Percentiles rank a stretch among this genome's conserved stretches.
These are phyloP conservation scores for Conus canariensis DNA, from an alignment of 2,888 invertebrate species.

Conservation along the genomic window DNA sequence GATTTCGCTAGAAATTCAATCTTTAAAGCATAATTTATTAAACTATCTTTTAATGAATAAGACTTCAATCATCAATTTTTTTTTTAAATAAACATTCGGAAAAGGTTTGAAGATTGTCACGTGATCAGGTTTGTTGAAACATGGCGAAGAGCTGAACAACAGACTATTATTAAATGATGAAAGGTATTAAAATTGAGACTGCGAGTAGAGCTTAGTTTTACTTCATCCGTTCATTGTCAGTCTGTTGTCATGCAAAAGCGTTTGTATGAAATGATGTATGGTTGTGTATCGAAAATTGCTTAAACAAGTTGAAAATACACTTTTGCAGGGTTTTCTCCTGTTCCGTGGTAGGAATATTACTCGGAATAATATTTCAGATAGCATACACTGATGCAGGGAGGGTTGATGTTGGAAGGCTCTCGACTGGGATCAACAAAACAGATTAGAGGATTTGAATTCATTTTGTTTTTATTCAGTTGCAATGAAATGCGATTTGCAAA, in stretches of 20 bases:
- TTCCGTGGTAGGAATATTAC: neutral
- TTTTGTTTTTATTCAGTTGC: neutral
- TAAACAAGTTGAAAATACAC: too few relatives aligned
- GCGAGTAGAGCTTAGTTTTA: too few relatives aligned
- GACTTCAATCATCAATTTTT: too few relatives aligned
- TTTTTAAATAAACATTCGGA: neutral
- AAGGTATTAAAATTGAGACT: too few relatives aligned
- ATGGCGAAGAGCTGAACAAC: neutral
- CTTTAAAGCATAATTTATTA: too few relatives aligned
- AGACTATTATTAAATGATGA: neutral
- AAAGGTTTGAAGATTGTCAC: neutral
- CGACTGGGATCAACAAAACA: slow-evolving; percentile 11
- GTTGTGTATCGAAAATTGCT: too few relatives aligned
- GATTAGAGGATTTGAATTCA: neutral
- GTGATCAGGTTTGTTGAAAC: slow-evolving; percentile 18
- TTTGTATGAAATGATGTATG: neutral
- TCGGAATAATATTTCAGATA: neutral
- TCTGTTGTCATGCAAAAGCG: neutral
- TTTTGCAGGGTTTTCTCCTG: too few relatives aligned
- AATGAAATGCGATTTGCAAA: too few relatives aligned
- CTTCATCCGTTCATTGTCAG: neutral
- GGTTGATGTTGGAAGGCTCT: slow-evolving; percentile 27
- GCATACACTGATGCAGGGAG: slow-evolving; percentile 22
- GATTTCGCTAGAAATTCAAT: too few relatives aligned
- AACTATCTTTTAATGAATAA: too few relatives aligned